These are phyloP conservation scores for Hexactinellida sp. DNA, from an alignment of 37 sponge, comb jelly and placozoan species.

Conservation along the genomic window DNA sequence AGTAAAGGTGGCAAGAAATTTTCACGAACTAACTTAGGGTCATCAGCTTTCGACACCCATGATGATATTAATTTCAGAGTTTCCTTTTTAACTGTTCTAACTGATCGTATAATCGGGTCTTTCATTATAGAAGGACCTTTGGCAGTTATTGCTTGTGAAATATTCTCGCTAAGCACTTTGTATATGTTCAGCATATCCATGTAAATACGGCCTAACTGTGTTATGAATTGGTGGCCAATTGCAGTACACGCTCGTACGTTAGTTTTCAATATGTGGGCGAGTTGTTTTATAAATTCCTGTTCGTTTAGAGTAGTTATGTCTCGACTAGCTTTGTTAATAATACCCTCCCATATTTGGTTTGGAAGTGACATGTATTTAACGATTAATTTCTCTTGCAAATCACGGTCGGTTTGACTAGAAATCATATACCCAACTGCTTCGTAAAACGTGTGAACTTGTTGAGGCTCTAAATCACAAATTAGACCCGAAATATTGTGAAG, in stretches of 20 bases:
- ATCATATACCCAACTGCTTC: slow-evolving; percentile 99
- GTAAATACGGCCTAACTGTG: slow-evolving; percentile 83
- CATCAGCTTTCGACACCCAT: slow-evolving; percentile 76
- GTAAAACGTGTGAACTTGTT: slow-evolving; percentile 96
- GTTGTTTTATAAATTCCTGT: slow-evolving; percentile 66
- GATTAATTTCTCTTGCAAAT: slow-evolving; percentile 68
- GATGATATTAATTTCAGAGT: slow-evolving; percentile 78
- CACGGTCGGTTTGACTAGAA: slow-evolving; percentile 70
- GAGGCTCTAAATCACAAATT: slow-evolving; percentile 93
- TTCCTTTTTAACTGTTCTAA: slow-evolving; percentile 94
- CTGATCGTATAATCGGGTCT: slow-evolving; percentile 70
- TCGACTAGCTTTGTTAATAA: slow-evolving; percentile 66
- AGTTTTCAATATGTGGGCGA: slow-evolving; percentile 91
- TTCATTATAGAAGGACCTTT: slow-evolving; percentile 75
- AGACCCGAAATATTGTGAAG: slow-evolving; percentile 80
- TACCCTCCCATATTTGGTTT: slow-evolving; percentile 87
- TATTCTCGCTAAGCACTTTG: slow-evolving; percentile 87
- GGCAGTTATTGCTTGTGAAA: slow-evolving; percentile 50
- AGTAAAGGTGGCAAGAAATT: slow-evolving; percentile 93
- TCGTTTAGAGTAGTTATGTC: slow-evolving; percentile 65
- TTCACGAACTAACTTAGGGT: slow-evolving; percentile 68
- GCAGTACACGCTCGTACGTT: slow-evolving; percentile 83
- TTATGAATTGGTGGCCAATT: slow-evolving; percentile 92
- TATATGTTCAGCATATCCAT: slow-evolving; percentile 98
- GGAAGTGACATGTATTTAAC: slow-evolving; percentile 95